Conservation (phyloP, 2,113 vertebrate genomes). For the Theristicus caerulescens region DNA sequence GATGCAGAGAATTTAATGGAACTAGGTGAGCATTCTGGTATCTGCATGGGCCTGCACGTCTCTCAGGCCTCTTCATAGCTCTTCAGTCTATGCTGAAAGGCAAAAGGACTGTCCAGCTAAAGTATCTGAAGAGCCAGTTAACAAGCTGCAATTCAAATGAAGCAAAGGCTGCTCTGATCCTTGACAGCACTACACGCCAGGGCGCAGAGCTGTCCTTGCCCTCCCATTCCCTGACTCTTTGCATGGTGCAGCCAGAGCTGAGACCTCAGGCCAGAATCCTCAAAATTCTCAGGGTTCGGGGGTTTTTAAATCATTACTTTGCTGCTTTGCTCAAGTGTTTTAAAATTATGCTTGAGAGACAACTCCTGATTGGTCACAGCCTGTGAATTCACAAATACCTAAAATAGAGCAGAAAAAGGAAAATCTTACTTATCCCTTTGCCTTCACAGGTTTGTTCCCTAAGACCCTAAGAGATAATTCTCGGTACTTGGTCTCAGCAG, state of each 20-base stretch:
- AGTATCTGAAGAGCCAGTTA: too few relatives aligned
- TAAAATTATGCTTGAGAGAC: background rate
- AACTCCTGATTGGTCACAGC: background rate
- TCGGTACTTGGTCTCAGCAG: background rate
- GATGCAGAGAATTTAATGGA: background rate
- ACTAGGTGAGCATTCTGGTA: background rate
- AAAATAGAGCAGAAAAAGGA: background rate
- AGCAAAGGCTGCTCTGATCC: background rate
- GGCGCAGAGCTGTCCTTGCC: background rate
- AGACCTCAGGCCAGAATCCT: background rate
- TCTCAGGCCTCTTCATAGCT: background rate
- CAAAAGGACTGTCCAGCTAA: background rate
- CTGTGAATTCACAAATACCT: background rate
- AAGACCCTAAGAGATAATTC: fast-evolving
- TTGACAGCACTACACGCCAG: background rate
- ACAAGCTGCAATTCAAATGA: background rate
- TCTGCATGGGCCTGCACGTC: background rate
- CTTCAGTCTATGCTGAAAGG: background rate
- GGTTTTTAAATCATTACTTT: background rate
- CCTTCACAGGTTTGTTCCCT: background rate
- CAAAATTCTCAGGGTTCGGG: background rate
- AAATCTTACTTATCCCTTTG: background rate
- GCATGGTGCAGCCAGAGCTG: background rate
- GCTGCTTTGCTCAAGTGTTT: background rate
- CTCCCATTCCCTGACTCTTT: background rate